Conservation (phyloP, 2,888 invertebrate genomes). For the Rhyacophila evoluta region DNA sequence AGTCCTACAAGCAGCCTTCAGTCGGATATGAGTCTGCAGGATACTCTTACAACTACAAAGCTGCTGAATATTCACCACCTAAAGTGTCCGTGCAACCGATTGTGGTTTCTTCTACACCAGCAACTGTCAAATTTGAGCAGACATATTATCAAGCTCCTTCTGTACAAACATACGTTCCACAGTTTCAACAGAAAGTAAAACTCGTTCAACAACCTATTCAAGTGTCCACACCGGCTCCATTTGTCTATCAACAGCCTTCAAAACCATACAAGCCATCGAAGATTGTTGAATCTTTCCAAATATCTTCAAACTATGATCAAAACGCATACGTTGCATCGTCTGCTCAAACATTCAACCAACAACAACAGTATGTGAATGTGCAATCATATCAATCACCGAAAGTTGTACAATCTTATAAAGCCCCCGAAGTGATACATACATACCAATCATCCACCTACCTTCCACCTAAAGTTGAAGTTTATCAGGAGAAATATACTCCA, state of each 20-base stretch:
- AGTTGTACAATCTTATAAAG: slow-evolving; percentile 20
- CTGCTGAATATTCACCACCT: slow-evolving; percentile 4
- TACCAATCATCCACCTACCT: slow-evolving; percentile 49
- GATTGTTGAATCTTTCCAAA: slow-evolving; percentile 44
- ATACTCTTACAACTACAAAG: slow-evolving; percentile 33
- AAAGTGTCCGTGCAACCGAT: slow-evolving; percentile 42
- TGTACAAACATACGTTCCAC: slow-evolving; percentile 61
- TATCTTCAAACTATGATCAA: slow-evolving; percentile 45
- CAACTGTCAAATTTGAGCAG: slow-evolving; percentile 61
- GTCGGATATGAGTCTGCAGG: slow-evolving; percentile 53
- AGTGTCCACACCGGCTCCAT: slow-evolving; percentile 44
- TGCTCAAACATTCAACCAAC: slow-evolving; percentile 23
- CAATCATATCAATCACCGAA: slow-evolving; percentile 34
- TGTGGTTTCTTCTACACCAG: slow-evolving; percentile 58
- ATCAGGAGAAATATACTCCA: slow-evolving; percentile 55
- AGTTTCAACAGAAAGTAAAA: slow-evolving; percentile 61
- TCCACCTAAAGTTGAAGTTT: slow-evolving; percentile 40
- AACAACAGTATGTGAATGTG: slow-evolving; percentile 33
- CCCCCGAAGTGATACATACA: slow-evolving; percentile 25
- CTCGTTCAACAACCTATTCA: slow-evolving; percentile 35
- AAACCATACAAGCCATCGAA: slow-evolving; percentile 32
- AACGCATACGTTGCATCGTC: slow-evolving; percentile 46
- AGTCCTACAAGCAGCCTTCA: slow-evolving; percentile 43
- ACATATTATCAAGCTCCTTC: slow-evolving; percentile 63
- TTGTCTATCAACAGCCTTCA: slow-evolving; percentile 43